Evolutionary conservation across 2,113 vertebrate species (phyloP), one percentile per base, ranked within the genome.

Genomic region (Labrus mixtus): DNA sequence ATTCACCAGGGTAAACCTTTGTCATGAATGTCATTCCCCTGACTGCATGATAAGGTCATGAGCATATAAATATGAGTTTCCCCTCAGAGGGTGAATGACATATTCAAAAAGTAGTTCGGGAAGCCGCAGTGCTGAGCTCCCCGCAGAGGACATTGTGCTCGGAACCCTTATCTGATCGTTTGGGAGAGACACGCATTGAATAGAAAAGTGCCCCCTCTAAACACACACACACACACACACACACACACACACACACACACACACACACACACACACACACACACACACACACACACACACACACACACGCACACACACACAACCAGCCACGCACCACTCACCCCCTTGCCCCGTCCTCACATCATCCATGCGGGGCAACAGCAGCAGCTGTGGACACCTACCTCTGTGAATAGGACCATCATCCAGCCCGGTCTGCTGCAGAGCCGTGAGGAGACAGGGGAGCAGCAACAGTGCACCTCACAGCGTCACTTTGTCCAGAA

Each of bases 111-210:
- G 67, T 82, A 81, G 60, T 85, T 78, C 33, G 54, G 9, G 73
- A 79, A 82, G 68, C 87, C 76, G 87, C 91, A 92, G 60, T 90
- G 87, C 82, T 48, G 71, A 78, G 73, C 50, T 68, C 78, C 73
- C 81, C 39, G 81, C 71, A 88, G 73, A 85, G 82, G 76, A 85
- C 89, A 86, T 39, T 23, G 59, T 45, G 81, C 75, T 62, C 46
- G 55, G 62, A 78, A 74, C 61, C 71, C 65, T 59, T 80, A 78
- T 79, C 65, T 76, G 81, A 84, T 76, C 69, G 77, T 43, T 66
- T 33, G 54, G 50, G 25, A 36, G 62, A 62, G 58, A 81, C 87
- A 83, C 71, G 86, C 65, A 33, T 70, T 55, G 85, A 83, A 90
- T 90, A 65, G 78, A 88, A 33, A 88, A 90, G 84, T 73, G 53